Evolutionary conservation across 2,797 vertebrate genomes (phyloP), one percentile per base, ranked within the genome.

Genomic region (Astyanax mexicanus): DNA sequence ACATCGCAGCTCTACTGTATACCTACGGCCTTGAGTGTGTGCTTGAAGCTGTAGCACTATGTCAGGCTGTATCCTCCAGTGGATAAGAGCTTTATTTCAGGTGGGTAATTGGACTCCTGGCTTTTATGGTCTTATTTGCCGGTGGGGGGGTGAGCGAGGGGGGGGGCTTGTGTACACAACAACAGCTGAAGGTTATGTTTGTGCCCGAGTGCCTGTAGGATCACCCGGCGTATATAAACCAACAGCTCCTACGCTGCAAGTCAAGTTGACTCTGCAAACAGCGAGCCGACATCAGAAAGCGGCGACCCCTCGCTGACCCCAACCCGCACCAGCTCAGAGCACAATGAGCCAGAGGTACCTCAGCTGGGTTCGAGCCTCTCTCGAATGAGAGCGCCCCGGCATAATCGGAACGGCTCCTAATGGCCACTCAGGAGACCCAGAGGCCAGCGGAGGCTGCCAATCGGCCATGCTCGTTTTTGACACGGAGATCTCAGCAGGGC

Each of bases 391-490:
- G 73, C 62, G 51, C 80, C 77, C 57, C 78, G 66, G 79, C 80
- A 81, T 84, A 81, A 86, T 90, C 80, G 82, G 77, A 81, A 79
- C 73, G 25, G 72, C 68, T 87, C 79, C 83, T 89, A 90, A 90
- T 89, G 83, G 86, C 81, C 83, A 85, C 88, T 89, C 89, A 81
- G 74, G 88, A 89, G 89, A 89, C 84, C 61, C 66, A 4, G 0
- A 60, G 76, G 27, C 52, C 77, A 77, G 77, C 61, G 29, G 47
- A 73, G 62, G 74, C 80, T 84, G 83, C 84, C 82, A 87, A 87
- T 87, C 82, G 74, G 74, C 77, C 23, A 21, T 57, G 29, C 77
- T 81, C 80, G 70, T 83, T 80, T 66, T 57, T 84, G 84, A 89
- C 85, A 86, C 69, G 27, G 35, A 79, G 81, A 80, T 86, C 79